These are phyloP conservation scores for Lasioglossum calceatum DNA, from an alignment of 2,888 invertebrate genomes.

Conservation along the genomic window DNA sequence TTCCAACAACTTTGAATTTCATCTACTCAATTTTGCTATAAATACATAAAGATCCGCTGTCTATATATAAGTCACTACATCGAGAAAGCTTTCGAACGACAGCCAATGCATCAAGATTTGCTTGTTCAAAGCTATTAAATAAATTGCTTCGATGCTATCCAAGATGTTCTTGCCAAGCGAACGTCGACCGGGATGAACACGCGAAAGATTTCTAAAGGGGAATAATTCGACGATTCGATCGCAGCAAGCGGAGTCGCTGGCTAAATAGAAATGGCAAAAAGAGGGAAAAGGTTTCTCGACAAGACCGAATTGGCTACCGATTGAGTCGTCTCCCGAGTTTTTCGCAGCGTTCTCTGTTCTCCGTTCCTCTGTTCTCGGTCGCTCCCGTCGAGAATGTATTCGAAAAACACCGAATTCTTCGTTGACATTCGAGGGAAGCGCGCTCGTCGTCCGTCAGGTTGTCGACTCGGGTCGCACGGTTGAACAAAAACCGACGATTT, in stretches of 20 bases:
- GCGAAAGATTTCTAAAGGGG: background rate
- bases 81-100: too few species aligned
- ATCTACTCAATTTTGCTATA: too few species aligned
- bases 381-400: background rate
- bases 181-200: background rate
- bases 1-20: too few species aligned
- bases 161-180: background rate
- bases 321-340: conserved; percentile 1
- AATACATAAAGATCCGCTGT: too few species aligned
- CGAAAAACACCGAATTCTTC: conserved; percentile 7
- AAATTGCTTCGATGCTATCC: too few species aligned
- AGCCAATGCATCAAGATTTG: too few species aligned
- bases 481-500: background rate
- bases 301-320: conserved; percentile 1
- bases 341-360: background rate
- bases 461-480: conserved; percentile 12
- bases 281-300: background rate
- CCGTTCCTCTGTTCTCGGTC: background rate
- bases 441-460: background rate
- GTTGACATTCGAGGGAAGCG: conserved; percentile 7
- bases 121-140: too few species aligned
- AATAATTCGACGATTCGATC: background rate
- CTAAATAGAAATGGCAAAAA: background rate
- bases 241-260: background rate
- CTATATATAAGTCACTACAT: too few species aligned